Evolutionary conservation across 92 coral and sea anemone genomes (phyloP).

Genomic region (Zoanthus sociatus): DNA sequence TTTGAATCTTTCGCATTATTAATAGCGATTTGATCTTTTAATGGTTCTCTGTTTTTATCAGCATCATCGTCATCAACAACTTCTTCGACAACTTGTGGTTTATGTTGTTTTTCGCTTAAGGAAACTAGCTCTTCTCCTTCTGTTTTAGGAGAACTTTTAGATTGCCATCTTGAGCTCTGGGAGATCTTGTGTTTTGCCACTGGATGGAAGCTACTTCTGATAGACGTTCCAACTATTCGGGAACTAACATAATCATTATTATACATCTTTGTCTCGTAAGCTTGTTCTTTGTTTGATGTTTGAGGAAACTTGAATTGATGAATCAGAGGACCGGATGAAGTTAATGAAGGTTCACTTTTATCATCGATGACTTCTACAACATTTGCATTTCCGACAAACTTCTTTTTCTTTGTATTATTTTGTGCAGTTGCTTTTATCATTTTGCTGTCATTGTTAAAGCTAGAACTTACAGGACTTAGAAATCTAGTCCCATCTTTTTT

Average conservation of each 20-base stretch:
- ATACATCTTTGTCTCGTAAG: neutral
- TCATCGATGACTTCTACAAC: constrained; percentile 16
- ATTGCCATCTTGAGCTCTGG: neutral
- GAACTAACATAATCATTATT: neutral
- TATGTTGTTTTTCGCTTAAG: neutral
- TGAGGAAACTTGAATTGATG: neutral
- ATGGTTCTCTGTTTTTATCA: neutral
- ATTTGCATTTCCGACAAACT: neutral
- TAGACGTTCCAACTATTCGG: neutral
- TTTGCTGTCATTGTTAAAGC: neutral
- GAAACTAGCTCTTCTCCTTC: neutral
- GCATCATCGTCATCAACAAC: constrained; percentile 10
- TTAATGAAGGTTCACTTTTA: neutral
- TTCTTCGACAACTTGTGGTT: constrained; percentile 3
- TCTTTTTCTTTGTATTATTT: neutral
- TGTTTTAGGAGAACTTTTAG: neutral
- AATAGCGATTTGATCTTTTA: neutral
- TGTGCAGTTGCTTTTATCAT: neutral
- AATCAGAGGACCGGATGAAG: constrained; percentile 46
- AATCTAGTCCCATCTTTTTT: too few species aligned
- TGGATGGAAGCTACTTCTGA: neutral
- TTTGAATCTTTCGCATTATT: neutral
- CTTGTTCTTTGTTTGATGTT: neutral
- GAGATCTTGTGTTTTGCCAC: neutral
- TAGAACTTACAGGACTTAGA: neutral